Evolutionary conservation across 35 echinoderm and acorn worm genomes (phyloP), one percentile per base, ranked within the genome.

Genomic region (Lytechinus pictus): DNA sequence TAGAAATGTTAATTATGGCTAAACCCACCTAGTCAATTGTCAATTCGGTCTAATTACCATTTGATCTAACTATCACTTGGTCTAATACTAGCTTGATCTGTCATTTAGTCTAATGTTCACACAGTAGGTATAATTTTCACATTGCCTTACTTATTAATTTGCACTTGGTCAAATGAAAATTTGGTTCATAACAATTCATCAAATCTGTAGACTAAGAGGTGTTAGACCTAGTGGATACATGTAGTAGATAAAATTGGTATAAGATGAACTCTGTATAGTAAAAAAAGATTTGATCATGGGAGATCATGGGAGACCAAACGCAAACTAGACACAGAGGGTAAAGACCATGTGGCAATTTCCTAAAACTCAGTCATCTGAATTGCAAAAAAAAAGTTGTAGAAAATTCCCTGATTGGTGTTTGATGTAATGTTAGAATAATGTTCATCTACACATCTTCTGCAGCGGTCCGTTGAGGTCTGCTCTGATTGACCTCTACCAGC

Each of bases 401-500:
- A 71, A 71, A 24, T 44, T 71, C 14, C 61, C 61, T 71, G 61
- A 71, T 71, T 71, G 19, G 16, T 71, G 24, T 71, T 71, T 13
- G 61, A 13, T 21, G 24, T 71, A 12, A 71, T 71, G 61, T 21
- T 71, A 71, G 5, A 21, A 71, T 71, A 5, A 21, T 44, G 33
- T 44, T 44, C 58, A 27, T 86, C 71, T 87, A 71, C n/a, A 95
- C 86, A n/a, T 56, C 55, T 51, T 94, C 52, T 53, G 87, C 24
- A 9, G 21, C 19, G 11, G 61, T 51, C 66, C 12, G 94, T 3
- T 44, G 61, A 53, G 21, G 53, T 27, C 61, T 44, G 8, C 9
- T 97, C 66, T 88, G 92, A 54, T 97, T 97, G 5, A 97, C 10
- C 56, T 97, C 96, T 33, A 97, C 94, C 9, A 97, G 86, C 54